Evolutionary conservation across 1,140 invertebrate genomes (phyloP), one percentile per base, ranked within the genome.

Genomic region (Magallana angulata): DNA sequence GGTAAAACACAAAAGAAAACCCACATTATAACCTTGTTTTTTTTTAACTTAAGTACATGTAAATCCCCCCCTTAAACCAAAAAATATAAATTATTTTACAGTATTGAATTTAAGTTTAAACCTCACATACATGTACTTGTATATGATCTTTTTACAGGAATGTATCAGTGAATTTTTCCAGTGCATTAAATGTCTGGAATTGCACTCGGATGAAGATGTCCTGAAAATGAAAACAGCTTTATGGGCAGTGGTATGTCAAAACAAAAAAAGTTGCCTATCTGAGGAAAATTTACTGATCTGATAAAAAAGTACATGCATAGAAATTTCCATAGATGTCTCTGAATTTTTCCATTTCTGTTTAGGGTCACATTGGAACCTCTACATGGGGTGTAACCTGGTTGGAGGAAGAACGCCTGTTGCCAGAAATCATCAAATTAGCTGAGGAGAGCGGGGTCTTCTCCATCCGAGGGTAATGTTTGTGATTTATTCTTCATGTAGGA

Each of bases 391-490:
- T 98, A 14, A 95, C 96, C 58, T 96, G 97, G 89, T 94, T 99
- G 16, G 96, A 95, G 58, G 95, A 96, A 85, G 94, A 96, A 85
- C 95, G 96, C 84, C 95, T 97, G 24, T 93, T 97, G 56, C 95
- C 95, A 68, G 93, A 95, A 64, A 95, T 98, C 64, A 96, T 97
- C 0, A 94, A 96, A 36, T 95, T 99, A 82, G 98, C 97, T 0
- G 96, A 97, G 91, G 96, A 96, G 81, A 97, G 97, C 94, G 96
- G 96, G 11, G 97, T 98, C 58, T 98, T 98, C 93, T 97, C 98
- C 0, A 96, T 99, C 30, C 96, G 98, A 86, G 98, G 97, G 95
- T 95, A 92, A 64, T 81, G 80, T 48, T 59, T 68, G 48, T 64
- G 62, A 14, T 64, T 64, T 18, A 48, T 48, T 48, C 36, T 48